Evolutionary conservation across 2,888 invertebrate species (phyloP).

Genomic region (Coleophora flavipennella): DNA sequence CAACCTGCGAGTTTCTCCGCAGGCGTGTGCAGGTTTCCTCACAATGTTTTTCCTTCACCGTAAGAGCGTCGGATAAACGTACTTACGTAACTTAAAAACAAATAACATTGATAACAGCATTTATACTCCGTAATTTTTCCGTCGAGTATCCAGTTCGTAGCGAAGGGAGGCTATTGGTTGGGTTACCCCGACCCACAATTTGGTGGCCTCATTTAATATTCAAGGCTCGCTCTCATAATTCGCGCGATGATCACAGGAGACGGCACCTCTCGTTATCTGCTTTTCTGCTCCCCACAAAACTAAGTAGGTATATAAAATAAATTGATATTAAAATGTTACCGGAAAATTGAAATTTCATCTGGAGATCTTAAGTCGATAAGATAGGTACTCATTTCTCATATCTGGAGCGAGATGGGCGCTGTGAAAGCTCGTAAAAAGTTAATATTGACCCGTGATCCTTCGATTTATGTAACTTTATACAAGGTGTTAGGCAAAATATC

Average conservation of each 20-base stretch:
- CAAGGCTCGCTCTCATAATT: slow-evolving; percentile 55
- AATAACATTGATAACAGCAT: too few relatives aligned
- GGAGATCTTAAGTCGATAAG: slow-evolving; percentile 1
- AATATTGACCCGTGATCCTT: slow-evolving; percentile 16
- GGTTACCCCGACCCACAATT: slow-evolving; percentile 51
- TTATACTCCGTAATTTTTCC: slow-evolving; percentile 19
- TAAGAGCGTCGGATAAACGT: too few relatives aligned
- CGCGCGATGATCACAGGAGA: slow-evolving; percentile 49
- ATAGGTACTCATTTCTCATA: slow-evolving; percentile 1
- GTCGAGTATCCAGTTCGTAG: slow-evolving; percentile 10
- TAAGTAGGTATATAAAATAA: slow-evolving; percentile 39
- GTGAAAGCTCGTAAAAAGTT: slow-evolving; percentile 16
- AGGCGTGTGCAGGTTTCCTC: too few relatives aligned
- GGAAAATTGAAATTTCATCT: too few relatives aligned
- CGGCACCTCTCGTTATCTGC: slow-evolving; percentile 48
- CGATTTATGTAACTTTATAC: slow-evolving; percentile 18
- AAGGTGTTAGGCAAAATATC: slow-evolving; percentile 8
- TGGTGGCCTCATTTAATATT: slow-evolving; percentile 50
- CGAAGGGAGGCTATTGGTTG: slow-evolving; percentile 27
- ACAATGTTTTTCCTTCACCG: too few relatives aligned
- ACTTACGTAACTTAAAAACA: too few relatives aligned
- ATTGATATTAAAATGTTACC: slow-evolving; percentile 36
- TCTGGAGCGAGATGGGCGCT: slow-evolving; percentile 2
- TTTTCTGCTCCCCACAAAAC: slow-evolving; percentile 48
- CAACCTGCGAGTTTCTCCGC: too few relatives aligned